Conservation (phyloP, 2,113 vertebrate genomes). For the Dicerorhinus sumatrensis region DNA sequence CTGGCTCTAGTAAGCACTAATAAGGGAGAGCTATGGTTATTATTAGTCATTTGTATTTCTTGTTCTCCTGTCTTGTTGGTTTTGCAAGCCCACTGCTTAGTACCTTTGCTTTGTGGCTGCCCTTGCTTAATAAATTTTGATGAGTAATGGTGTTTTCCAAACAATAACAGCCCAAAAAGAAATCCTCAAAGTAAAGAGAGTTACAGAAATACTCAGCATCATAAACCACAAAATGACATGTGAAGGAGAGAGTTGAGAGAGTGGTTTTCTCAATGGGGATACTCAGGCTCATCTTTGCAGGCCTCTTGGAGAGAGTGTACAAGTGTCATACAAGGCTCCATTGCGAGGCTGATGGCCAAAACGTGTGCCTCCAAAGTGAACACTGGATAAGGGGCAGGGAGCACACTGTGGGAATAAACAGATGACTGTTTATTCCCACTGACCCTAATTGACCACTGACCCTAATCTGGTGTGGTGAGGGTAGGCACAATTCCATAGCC, state of each 20-base stretch:
- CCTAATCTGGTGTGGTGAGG: not conserved
- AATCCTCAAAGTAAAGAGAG: not conserved
- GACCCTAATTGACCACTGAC: accelerated
- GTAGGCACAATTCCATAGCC: not conserved
- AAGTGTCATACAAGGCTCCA: no score
- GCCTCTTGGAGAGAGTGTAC: accelerated
- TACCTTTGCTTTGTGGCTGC: not conserved
- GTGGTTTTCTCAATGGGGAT: not conserved
- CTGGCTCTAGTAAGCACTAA: not conserved
- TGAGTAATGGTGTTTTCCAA: not conserved
- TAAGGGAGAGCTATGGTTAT: not conserved
- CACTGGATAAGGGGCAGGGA: not conserved
- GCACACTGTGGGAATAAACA: not conserved
- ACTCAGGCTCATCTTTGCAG: not conserved
- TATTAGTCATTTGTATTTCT: not conserved
- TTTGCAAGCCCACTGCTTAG: not conserved
- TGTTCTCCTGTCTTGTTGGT: not conserved
- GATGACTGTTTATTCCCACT: no score
- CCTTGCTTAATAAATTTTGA: not conserved
- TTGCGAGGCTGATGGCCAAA: not conserved
- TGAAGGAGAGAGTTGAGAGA: not conserved
- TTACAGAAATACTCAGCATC: not conserved
- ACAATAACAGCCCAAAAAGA: not conserved
- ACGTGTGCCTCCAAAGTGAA: not conserved
- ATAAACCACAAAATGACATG: not conserved